phyloP scores from a whole-genome alignment of 1,140 invertebrate species.

The Drosophila insularis region DNA sequence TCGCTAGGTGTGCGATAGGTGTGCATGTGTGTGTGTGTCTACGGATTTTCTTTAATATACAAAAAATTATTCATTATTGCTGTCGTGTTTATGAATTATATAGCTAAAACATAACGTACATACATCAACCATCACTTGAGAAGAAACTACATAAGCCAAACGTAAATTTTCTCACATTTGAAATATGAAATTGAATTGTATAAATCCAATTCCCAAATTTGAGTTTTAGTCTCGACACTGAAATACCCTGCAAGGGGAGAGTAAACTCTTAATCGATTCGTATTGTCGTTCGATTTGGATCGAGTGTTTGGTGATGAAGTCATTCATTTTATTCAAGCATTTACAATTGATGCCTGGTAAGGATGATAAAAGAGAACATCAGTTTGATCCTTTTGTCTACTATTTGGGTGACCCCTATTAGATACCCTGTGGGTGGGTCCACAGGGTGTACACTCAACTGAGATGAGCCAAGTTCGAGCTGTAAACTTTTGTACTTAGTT shows the following conservation, averaged over 20 bases:
- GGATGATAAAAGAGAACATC: too few relatives aligned
- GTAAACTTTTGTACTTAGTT: slow-evolving; percentile 55
- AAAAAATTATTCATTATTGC: slow-evolving; percentile 43
- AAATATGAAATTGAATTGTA: slow-evolving; percentile 35
- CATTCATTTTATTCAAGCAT: too few relatives aligned
- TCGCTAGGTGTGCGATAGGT: background rate
- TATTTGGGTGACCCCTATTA: background rate
- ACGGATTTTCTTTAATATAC: slow-evolving; percentile 39
- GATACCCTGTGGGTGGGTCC: background rate
- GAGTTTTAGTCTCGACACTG: background rate
- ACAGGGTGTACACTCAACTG: background rate
- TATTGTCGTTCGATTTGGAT: too few relatives aligned
- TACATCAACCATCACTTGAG: background rate
- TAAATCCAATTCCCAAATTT: background rate
- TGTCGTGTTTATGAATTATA: slow-evolving; percentile 52
- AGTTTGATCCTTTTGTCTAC: too few relatives aligned
- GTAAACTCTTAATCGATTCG: too few relatives aligned
- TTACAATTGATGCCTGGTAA: too few relatives aligned
- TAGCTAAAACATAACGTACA: background rate
- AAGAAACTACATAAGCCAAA: slow-evolving; percentile 1
- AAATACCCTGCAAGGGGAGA: background rate
- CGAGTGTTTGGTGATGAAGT: too few relatives aligned
- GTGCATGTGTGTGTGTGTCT: slow-evolving; percentile 25
- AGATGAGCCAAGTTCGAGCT: slow-evolving; percentile 50
- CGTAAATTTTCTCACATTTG: slow-evolving; percentile 42